A percentile compares a stretch with the other conserved stretches of the same genome.
Conservation (phyloP, 1,140 invertebrate genomes). For the Dreissena rostriformis region DNA sequence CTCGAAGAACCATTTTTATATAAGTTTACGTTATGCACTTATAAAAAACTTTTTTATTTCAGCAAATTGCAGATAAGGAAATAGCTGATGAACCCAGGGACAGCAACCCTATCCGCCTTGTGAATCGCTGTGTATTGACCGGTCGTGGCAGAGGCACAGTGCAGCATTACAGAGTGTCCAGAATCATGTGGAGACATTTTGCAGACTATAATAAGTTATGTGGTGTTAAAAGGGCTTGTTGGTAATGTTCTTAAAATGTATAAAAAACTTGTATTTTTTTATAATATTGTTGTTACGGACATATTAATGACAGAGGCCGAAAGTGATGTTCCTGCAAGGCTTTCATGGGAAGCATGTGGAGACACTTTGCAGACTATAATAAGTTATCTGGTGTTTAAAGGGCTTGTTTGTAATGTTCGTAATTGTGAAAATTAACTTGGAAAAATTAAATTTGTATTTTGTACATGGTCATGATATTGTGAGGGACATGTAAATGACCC, state of each 20-base stretch:
- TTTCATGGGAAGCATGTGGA: constrained; percentile 88
- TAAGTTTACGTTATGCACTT: too few relatives aligned
- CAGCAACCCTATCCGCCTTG: constrained; percentile 85
- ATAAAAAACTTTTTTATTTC: constrained; percentile 45
- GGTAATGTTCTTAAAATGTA: constrained; percentile 83
- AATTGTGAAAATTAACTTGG: neutral
- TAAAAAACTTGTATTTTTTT: neutral
- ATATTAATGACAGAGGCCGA: too few relatives aligned
- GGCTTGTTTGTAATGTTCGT: constrained; percentile 89
- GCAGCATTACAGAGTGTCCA: constrained; percentile 84
- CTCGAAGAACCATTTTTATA: constrained; percentile 89
- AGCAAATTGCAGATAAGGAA: constrained; percentile 88
- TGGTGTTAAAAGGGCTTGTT: constrained; percentile 93
- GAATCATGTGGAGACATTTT: constrained; percentile 93
- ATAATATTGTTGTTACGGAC: too few relatives aligned
- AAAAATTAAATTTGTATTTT: too few relatives aligned
- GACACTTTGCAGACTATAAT: constrained; percentile 95
- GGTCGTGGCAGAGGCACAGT: constrained; percentile 89
- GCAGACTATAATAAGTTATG: constrained; percentile 96
- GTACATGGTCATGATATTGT: too few relatives aligned
- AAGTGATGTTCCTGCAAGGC: too few relatives aligned
- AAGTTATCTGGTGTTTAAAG: constrained; percentile 93
- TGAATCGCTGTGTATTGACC: constrained; percentile 88
- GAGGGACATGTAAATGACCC: too few relatives aligned
- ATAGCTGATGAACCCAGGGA: constrained; percentile 90